Conservation (phyloP, 2,113 vertebrate species). For the Oenanthe melanoleuca region DNA sequence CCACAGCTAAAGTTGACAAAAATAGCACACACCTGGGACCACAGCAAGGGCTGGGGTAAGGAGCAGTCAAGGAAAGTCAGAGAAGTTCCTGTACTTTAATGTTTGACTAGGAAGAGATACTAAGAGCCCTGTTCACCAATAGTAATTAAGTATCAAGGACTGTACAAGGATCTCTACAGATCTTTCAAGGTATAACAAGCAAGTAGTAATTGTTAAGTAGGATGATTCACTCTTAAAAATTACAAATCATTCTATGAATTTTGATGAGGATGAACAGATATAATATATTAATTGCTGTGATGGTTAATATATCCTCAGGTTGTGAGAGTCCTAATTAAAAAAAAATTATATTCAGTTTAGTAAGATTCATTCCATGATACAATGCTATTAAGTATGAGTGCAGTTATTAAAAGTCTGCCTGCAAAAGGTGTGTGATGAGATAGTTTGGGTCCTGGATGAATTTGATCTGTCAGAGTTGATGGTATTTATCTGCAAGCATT, state of each 20-base stretch:
- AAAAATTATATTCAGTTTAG: neutral
- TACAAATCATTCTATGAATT: neutral
- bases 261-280: neutral
- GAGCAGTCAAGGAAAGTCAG: neutral
- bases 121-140: neutral
- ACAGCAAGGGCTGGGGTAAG: neutral
- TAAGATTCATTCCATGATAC: neutral
- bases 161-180: neutral
- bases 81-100: neutral
- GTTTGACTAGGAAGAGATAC: neutral
- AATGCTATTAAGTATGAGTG: neutral
- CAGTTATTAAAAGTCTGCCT: neutral
- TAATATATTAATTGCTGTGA: neutral
- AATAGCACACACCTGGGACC: neutral
- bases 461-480: neutral
- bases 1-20: neutral
- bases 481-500: neutral
- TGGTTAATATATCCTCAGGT: neutral
- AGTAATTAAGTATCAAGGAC: neutral
- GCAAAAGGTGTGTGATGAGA: neutral
- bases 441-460: neutral
- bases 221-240: neutral
- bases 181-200: neutral
- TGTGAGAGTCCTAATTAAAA: conserved; percentile 13
- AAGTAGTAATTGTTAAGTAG: neutral